phyloP scores from a whole-genome alignment of 2,797 vertebrate genomes.

The Eulemur albifrons region DNA sequence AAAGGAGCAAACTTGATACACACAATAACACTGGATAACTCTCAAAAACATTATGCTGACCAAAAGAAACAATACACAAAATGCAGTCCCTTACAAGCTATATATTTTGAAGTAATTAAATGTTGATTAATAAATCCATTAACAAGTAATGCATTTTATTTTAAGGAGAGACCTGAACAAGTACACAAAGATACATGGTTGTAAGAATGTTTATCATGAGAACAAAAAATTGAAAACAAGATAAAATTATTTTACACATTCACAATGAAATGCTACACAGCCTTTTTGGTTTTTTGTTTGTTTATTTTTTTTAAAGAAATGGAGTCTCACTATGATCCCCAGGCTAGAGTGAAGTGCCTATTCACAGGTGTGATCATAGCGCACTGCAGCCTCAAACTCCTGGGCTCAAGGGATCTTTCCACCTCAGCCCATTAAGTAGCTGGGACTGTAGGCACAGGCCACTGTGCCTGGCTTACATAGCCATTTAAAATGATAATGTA shows the following conservation, averaged over 20 bases:
- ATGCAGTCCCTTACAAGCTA: neutral
- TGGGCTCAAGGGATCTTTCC: neutral
- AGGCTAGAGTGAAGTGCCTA: neutral
- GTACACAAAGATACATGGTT: neutral
- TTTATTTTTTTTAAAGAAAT: neutral
- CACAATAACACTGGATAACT: neutral
- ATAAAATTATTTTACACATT: neutral
- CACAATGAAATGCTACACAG: neutral
- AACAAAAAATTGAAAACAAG: neutral
- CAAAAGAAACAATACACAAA: neutral
- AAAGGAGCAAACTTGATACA: neutral
- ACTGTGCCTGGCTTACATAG: neutral
- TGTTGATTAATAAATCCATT: neutral
- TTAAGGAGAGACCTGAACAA: neutral
- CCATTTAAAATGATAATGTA: neutral
- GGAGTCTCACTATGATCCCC: neutral
- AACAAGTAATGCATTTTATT: neutral
- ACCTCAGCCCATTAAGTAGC: neutral
- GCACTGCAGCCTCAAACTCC: neutral
- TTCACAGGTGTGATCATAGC: neutral
- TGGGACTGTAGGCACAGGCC: neutral
- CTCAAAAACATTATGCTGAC: neutral
- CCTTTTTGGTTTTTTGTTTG: neutral
- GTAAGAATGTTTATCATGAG: constrained; percentile 4
- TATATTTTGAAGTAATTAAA: neutral